Evolutionary conservation across 2,888 invertebrate genomes (phyloP).

Genomic region (Trimorus sp.): DNA sequence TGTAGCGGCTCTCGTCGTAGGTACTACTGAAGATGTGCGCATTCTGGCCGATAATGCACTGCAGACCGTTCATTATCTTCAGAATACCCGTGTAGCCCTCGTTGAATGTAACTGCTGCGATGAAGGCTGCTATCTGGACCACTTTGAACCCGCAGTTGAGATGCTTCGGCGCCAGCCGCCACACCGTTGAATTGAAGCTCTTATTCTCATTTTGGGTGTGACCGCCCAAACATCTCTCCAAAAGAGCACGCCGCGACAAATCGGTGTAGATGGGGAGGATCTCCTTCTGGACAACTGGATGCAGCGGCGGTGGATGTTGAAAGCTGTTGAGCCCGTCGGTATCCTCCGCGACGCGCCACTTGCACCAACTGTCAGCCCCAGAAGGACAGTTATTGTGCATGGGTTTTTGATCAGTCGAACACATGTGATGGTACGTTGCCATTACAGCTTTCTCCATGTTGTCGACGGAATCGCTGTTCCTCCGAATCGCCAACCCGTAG

Average conservation of each 20-base stretch:
- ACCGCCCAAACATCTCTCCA: conserved; percentile 72
- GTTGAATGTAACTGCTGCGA: conserved; percentile 40
- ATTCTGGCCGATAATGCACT: conserved; percentile 19
- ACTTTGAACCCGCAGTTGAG: conserved; percentile 23
- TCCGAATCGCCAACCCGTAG: conserved; percentile 66
- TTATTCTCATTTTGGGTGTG: conserved; percentile 73
- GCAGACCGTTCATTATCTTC: conserved; percentile 4
- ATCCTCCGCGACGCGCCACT: conserved; percentile 40
- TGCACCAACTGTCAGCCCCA: conserved; percentile 59
- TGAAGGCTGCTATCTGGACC: conserved; percentile 25
- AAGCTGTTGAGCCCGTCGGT: conserved; percentile 18
- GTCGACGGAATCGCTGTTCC: conserved; percentile 59
- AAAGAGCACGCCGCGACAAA: conserved; percentile 34
- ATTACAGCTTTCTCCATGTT: conserved; percentile 38
- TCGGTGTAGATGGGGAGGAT: conserved; percentile 51
- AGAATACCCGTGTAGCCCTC: no score
- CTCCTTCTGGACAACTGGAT: conserved; percentile 37
- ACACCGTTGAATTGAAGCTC: conserved; percentile 72
- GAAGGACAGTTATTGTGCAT: conserved; percentile 28
- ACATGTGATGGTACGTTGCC: conserved; percentile 35
- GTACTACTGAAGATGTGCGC: no score
- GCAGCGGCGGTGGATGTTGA: conserved; percentile 38
- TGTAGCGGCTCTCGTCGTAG: no score
- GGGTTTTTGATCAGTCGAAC: conserved; percentile 36
- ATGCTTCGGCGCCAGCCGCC: conserved; percentile 71